Percentiles rank a stretch among this genome's conserved stretches.
These are phyloP conservation scores for Rhinoderma darwinii DNA, from an alignment of 2,113 vertebrate species.

Conservation along the genomic window DNA sequence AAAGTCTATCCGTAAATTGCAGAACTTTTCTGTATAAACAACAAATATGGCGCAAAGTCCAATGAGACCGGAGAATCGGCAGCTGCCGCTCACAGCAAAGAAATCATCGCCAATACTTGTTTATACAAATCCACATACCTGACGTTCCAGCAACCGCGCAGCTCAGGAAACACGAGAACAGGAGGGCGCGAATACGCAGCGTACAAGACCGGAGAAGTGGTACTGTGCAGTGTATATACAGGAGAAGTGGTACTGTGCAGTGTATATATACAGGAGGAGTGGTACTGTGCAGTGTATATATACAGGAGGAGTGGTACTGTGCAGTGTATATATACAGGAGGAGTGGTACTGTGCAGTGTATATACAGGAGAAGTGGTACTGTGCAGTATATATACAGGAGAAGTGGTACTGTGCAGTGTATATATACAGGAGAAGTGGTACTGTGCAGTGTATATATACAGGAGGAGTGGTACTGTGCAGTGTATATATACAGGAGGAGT, in stretches of 20 bases:
- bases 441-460: too few relatives aligned
- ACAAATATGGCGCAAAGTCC: too few relatives aligned
- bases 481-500: too few relatives aligned
- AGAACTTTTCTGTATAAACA: too few relatives aligned
- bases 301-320: neutral
- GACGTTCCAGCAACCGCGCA: neutral
- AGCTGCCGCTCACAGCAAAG: neutral
- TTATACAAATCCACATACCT: slow-evolving; percentile 1
- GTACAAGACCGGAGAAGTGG: neutral
- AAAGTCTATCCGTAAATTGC: too few relatives aligned
- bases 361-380: neutral
- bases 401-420: too few relatives aligned
- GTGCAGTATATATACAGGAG: neutral
- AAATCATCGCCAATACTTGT: neutral
- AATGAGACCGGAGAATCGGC: neutral
- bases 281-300: neutral
- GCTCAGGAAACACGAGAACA: neutral
- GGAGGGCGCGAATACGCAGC: neutral
- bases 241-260: neutral
- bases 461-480: too few relatives aligned
- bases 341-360: neutral
- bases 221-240: neutral
- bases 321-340: neutral
- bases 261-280: neutral
- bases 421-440: too few relatives aligned